Conservation (phyloP, 1,140 invertebrate species). For the Drosophila ananassae region DNA sequence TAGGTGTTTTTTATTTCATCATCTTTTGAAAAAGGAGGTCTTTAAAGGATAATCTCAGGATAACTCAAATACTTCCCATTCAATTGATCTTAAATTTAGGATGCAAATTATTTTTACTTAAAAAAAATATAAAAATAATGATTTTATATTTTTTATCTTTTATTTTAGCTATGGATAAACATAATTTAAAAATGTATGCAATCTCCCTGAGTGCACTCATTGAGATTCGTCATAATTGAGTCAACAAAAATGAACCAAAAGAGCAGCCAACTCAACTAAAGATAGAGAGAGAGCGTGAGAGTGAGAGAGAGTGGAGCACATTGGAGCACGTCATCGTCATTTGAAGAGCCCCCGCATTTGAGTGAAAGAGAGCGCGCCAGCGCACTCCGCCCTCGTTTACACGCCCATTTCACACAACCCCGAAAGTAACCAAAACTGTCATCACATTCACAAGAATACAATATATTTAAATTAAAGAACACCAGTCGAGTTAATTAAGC, state of each 20-base stretch:
- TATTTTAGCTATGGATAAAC: conserved; percentile 45
- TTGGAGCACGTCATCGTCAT: conserved; percentile 45
- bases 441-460: conserved; percentile 14
- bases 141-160: neutral
- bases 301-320: conserved; percentile 1
- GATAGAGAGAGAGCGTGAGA: conserved; percentile 14
- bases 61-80: too few species aligned
- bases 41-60: too few species aligned
- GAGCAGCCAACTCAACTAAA: conserved; percentile 27
- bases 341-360: conserved; percentile 14
- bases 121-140: neutral
- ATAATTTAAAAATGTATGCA: conserved; percentile 33
- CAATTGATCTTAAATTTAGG: too few species aligned
- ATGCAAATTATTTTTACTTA: too few species aligned
- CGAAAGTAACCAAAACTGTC: conserved; percentile 17
- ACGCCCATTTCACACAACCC: conserved; percentile 66
- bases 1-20: neutral
- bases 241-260: conserved; percentile 36
- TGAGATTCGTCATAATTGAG: conserved; percentile 43
- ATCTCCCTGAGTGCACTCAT: conserved; percentile 22
- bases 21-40: too few species aligned
- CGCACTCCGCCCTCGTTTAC: conserved; percentile 65
- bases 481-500: conserved; percentile 27
- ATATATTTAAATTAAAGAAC: conserved; percentile 26
- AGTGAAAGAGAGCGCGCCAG: conserved; percentile 70